Base-by-base conservation (phyloP, 2,888 invertebrate genomes). In the Tenthredo notha region DNA sequence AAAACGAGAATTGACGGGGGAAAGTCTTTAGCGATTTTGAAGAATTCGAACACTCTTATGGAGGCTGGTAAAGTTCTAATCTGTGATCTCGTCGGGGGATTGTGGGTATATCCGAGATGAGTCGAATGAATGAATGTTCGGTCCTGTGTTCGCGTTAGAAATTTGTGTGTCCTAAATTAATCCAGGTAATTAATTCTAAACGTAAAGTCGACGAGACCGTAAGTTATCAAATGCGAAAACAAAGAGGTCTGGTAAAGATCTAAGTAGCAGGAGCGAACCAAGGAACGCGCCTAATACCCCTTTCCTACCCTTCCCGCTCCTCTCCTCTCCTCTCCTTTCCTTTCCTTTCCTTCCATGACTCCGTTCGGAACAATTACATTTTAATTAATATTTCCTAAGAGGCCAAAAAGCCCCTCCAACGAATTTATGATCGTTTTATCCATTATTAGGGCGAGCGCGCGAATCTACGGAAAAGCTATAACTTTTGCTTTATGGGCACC, bases 381-480 rank as follows among this genome's bases (percentile, higher is more conserved):
- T 93, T 93, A 93, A 93, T 93, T 93, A 93, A 93, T 93, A 93
- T 93, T 93, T 93, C 92, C 92, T 92, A 90, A 92, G 92, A 92
- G 92, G 90, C 91, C 91, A 91, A 91, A 92, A 92, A 92, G 91
- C 90, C 88, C 85, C 82, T 90, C 89, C 91, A 90, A 90, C 93
- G 93, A 93, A 93, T 93, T 93, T 93, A 93, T 92, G 93, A 93
- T 93, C 93, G 93, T 93, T 93, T 93, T 93, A 93, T 92, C 93
- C 93, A 93, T 93, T 93, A 93, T 93, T 93, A 92, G 91, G 90
- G 90, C 88, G 88, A 87, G 89, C 86, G 80, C 84, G 74, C 78
- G 85, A 83, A 83, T 75, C 93, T 92, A 89, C 90, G 89, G 85
- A 91, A 92, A 93, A 91, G 91, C 92, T 91, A 93, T 93, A 93